These are phyloP conservation scores for Plagodis pulveraria DNA, from an alignment of 2,888 invertebrate species.

Conservation along the genomic window DNA sequence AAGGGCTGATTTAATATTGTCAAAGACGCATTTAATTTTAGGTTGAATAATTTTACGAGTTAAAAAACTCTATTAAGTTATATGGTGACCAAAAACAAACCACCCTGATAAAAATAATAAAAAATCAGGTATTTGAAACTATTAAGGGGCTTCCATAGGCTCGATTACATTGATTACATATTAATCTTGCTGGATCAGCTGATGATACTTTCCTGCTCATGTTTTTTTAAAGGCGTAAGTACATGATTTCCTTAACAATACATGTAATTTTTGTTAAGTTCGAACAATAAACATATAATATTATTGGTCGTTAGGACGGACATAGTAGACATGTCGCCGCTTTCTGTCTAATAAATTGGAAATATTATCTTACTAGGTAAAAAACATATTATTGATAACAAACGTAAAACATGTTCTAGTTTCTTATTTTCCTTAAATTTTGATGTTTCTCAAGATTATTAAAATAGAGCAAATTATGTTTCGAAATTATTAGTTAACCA, in stretches of 20 bases:
- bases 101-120: background rate
- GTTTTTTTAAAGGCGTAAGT: background rate
- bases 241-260: constrained; percentile 7
- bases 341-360: background rate
- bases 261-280: constrained; percentile 13
- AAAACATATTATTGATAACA: no score
- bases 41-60: background rate
- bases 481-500: no score
- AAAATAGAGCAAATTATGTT: no score
- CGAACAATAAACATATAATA: constrained; percentile 17
- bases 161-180: constrained; percentile 1
- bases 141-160: background rate
- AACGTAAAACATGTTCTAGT: no score
- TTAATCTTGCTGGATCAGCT: background rate
- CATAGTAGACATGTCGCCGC: constrained; percentile 40
- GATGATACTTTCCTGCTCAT: no score
- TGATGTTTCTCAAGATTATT: no score
- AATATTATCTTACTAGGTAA: no score
- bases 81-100: background rate
- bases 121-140: background rate
- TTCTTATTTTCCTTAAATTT: no score
- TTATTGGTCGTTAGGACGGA: constrained; percentile 63
- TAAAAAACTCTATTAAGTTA: no score
- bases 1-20: constrained; percentile 1
- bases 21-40: background rate